These are phyloP conservation scores for Marcusenius ussheri DNA, from an alignment of 2,113 vertebrate species.

Conservation along the genomic window DNA sequence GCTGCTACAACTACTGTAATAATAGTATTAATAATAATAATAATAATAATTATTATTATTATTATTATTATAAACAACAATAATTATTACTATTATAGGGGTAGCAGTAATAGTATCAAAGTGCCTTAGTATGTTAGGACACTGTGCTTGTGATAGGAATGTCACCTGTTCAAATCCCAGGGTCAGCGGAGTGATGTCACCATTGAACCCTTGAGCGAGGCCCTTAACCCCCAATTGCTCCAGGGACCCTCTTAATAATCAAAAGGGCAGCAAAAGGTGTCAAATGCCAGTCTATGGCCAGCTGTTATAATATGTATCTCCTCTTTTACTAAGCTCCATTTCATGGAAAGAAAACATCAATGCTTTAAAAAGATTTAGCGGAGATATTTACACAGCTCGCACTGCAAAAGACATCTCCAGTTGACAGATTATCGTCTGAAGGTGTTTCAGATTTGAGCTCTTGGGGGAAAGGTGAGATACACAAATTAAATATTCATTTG, in stretches of 20 bases:
- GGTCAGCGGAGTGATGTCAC: neutral
- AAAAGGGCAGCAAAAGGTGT: neutral
- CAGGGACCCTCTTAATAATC: neutral
- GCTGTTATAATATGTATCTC: neutral
- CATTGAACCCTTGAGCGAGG: neutral
- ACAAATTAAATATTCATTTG: conserved; percentile 8
- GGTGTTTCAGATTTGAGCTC: conserved; percentile 2
- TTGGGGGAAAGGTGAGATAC: conserved; percentile 1
- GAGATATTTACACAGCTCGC: neutral
- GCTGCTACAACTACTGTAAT: neutral
- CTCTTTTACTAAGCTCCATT: neutral
- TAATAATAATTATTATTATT: too few species aligned
- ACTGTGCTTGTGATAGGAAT: neutral
- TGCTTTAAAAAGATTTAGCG: neutral
- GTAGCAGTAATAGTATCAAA: neutral
- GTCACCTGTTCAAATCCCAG: neutral
- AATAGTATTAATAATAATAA: neutral
- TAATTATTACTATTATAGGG: too few species aligned
- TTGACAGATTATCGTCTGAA: neutral
- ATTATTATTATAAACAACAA: too few species aligned
- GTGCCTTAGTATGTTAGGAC: neutral
- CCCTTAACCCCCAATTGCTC: neutral
- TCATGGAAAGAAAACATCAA: neutral
- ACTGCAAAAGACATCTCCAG: neutral
- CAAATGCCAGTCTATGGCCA: neutral